Conservation (phyloP, 2,113 vertebrate species). For the Melanotaenia duboulayi region DNA sequence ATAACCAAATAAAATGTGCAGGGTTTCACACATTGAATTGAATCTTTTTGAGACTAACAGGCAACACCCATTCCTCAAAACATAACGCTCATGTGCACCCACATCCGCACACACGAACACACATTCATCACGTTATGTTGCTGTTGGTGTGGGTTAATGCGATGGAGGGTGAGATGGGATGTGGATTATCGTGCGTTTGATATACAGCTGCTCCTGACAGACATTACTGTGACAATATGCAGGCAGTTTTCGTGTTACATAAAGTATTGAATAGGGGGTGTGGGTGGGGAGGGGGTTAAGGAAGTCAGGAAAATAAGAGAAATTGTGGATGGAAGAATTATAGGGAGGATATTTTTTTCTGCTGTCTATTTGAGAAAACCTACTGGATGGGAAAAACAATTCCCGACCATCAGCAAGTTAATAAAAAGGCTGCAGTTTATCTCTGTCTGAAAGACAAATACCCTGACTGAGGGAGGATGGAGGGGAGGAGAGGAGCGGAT, state of each 20-base stretch:
- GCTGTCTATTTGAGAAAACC: slow-evolving; percentile 71
- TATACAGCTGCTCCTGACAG: slow-evolving; percentile 36
- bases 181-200: slow-evolving; percentile 57
- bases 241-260: slow-evolving; percentile 44
- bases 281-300: background rate
- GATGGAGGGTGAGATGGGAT: slow-evolving; percentile 52
- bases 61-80: slow-evolving; percentile 14
- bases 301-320: slow-evolving; percentile 56
- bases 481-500: slow-evolving; percentile 53
- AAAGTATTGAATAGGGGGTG: slow-evolving; percentile 36
- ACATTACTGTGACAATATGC: slow-evolving; percentile 59
- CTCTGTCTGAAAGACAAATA: slow-evolving; percentile 83
- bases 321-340: slow-evolving; percentile 54
- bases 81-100: slow-evolving; percentile 14
- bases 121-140: slow-evolving; percentile 17
- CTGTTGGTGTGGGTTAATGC: slow-evolving; percentile 50
- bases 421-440: slow-evolving; percentile 81
- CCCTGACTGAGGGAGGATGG: slow-evolving; percentile 65
- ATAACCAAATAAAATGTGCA: slow-evolving; percentile 39
- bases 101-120: slow-evolving; percentile 4
- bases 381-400: slow-evolving; percentile 70
- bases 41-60: slow-evolving; percentile 30
- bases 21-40: slow-evolving; percentile 47
- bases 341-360: slow-evolving; percentile 61
- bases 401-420: slow-evolving; percentile 81